phyloP scores from a whole-genome alignment of 2,888 invertebrate genomes.

The Orchesella flavescens region DNA sequence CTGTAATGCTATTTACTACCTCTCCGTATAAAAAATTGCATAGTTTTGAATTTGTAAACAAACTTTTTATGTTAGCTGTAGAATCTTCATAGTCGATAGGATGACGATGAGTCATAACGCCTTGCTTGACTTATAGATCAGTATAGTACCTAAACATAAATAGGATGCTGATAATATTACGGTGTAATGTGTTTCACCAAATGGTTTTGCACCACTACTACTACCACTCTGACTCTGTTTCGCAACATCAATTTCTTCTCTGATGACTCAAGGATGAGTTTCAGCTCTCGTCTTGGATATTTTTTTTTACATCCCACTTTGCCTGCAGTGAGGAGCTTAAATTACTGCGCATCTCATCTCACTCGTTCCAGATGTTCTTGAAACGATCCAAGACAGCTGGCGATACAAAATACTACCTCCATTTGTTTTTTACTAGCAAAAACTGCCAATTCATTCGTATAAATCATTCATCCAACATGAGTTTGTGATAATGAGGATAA shows the following conservation, averaged over 20 bases:
- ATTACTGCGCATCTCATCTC: background rate
- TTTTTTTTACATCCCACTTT: background rate
- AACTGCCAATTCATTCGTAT: conserved; percentile 32
- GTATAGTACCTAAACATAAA: too few species aligned
- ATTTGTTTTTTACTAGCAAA: conserved; percentile 9
- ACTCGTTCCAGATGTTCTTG: background rate
- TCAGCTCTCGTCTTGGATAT: background rate
- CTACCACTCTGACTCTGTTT: background rate
- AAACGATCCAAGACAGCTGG: background rate
- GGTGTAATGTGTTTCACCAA: background rate
- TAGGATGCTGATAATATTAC: too few species aligned
- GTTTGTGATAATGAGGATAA: background rate
- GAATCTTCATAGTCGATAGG: too few species aligned
- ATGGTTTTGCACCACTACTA: background rate
- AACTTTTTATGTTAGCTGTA: too few species aligned
- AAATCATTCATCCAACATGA: conserved; percentile 15
- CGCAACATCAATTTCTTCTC: background rate
- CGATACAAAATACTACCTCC: background rate
- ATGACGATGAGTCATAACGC: too few species aligned
- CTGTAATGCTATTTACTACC: too few species aligned
- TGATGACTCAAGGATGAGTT: background rate
- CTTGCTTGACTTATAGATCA: too few species aligned
- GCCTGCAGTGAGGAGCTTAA: background rate
- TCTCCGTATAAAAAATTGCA: too few species aligned
- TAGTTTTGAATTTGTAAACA: too few species aligned